Percentiles rank a stretch among this genome's conserved stretches.
Conservation (phyloP, 2,113 vertebrate genomes). For the Phyllopteryx taeniolatus region DNA sequence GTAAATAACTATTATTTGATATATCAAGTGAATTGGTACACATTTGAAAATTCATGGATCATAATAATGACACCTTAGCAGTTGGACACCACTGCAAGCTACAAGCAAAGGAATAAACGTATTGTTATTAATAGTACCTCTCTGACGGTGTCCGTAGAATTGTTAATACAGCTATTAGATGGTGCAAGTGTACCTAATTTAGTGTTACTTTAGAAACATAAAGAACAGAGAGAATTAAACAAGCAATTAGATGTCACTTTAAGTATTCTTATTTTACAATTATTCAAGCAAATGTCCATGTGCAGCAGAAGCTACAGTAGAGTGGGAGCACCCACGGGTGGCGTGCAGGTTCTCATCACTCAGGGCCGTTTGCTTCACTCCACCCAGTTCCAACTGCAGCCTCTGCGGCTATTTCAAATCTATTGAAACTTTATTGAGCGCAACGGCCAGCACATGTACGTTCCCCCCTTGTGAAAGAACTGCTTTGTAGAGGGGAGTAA, state of each 20-base stretch:
- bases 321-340: slow-evolving; percentile 4
- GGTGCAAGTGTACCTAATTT: neutral
- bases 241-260: neutral
- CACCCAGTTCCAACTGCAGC: slow-evolving; percentile 32
- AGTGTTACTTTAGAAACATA: neutral
- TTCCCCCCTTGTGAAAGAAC: slow-evolving; percentile 71
- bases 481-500: slow-evolving; percentile 66
- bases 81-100: neutral
- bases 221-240: neutral
- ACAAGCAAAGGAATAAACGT: neutral
- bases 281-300: neutral
- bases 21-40: too few species aligned
- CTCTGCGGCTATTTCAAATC: slow-evolving; percentile 78
- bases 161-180: neutral
- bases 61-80: too few species aligned
- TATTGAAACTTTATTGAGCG: slow-evolving; percentile 68
- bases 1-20: too few species aligned
- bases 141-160: neutral
- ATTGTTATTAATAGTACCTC: neutral
- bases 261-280: neutral
- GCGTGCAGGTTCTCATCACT: slow-evolving; percentile 27
- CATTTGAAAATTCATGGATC: too few species aligned
- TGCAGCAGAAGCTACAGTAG: neutral
- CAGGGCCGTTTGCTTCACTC: slow-evolving; percentile 31
- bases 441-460: slow-evolving; percentile 49